Evolutionary conservation across 2,797 vertebrate species (phyloP).

Genomic region (Rachycentron canadum): DNA sequence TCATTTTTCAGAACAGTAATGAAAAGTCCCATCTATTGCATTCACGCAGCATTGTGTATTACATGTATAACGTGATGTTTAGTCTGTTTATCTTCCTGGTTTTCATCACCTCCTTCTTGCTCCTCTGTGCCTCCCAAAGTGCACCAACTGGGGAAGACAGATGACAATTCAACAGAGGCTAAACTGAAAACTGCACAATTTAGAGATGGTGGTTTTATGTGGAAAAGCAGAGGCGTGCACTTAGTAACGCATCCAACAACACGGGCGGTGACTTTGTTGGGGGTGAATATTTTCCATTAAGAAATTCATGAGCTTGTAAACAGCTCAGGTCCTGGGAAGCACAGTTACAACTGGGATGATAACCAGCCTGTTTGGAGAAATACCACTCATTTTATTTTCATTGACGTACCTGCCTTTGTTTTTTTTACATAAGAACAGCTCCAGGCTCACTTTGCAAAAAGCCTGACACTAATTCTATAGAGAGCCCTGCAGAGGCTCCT

Average conservation of each 20-base stretch:
- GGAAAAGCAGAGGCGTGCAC: conserved; percentile 78
- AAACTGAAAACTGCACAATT: conserved; percentile 66
- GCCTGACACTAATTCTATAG: conserved; percentile 25
- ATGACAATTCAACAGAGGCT: conserved; percentile 54
- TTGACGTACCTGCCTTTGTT: conserved; percentile 50
- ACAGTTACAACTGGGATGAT: conserved; percentile 71
- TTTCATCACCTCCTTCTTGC: conserved; percentile 14
- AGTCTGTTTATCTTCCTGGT: conserved; percentile 8
- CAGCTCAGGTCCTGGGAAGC: conserved; percentile 77
- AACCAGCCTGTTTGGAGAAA: conserved; percentile 73
- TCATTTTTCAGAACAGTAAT: conserved; percentile 15
- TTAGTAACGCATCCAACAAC: conserved; percentile 73
- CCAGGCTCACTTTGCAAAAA: conserved; percentile 45
- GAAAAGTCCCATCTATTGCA: not conserved
- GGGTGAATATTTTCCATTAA: conserved; percentile 84
- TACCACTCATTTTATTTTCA: conserved; percentile 70
- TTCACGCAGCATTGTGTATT: not conserved
- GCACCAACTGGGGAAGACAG: conserved; percentile 32
- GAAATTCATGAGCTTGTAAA: conserved; percentile 85
- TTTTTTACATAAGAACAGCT: conserved; percentile 54
- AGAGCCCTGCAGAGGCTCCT: conserved; percentile 24
- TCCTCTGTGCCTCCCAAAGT: conserved; percentile 9
- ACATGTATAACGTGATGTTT: conserved; percentile 6
- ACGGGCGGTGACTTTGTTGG: conserved; percentile 79
- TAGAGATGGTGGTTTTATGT: conserved; percentile 79